phyloP scores from a whole-genome alignment of 2,113 vertebrate species.

The Enhydra lutris region DNA sequence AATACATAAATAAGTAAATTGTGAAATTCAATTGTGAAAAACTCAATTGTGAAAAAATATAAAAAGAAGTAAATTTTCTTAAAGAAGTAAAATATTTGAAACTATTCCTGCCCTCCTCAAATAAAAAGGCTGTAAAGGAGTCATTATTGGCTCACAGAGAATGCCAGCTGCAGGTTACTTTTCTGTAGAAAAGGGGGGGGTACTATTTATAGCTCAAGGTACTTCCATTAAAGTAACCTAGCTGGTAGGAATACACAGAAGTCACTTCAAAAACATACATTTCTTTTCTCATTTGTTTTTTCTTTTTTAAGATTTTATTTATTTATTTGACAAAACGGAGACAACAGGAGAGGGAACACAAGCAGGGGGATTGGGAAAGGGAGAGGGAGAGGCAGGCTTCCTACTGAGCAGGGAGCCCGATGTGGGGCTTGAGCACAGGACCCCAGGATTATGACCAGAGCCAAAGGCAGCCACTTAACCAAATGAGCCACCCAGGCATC shows the following conservation, averaged over 20 bases:
- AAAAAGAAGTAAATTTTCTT: not conserved
- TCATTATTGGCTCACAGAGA: not conserved
- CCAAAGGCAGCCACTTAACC: too few species aligned
- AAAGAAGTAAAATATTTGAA: conserved; percentile 16
- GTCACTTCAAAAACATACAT: not conserved
- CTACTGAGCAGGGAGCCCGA: too few species aligned
- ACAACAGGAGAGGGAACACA: too few species aligned
- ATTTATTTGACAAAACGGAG: too few species aligned
- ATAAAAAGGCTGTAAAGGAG: not conserved
- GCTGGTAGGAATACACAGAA: not conserved
- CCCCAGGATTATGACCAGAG: too few species aligned
- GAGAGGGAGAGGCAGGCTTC: too few species aligned
- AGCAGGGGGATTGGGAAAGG: too few species aligned
- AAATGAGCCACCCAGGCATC: too few species aligned
- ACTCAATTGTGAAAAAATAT: not conserved
- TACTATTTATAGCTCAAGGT: not conserved
- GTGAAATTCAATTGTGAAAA: not conserved
- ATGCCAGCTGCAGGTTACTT: not conserved
- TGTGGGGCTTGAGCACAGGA: too few species aligned
- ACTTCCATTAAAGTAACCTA: not conserved
- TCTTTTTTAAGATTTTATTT: too few species aligned
- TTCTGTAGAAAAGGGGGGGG: not conserved
- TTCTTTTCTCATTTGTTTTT: not conserved
- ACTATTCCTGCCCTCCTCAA: not conserved
- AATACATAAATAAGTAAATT: not conserved